Evolutionary conservation across 2,888 invertebrate genomes (phyloP).

Genomic region (Pelosia muscerda): DNA sequence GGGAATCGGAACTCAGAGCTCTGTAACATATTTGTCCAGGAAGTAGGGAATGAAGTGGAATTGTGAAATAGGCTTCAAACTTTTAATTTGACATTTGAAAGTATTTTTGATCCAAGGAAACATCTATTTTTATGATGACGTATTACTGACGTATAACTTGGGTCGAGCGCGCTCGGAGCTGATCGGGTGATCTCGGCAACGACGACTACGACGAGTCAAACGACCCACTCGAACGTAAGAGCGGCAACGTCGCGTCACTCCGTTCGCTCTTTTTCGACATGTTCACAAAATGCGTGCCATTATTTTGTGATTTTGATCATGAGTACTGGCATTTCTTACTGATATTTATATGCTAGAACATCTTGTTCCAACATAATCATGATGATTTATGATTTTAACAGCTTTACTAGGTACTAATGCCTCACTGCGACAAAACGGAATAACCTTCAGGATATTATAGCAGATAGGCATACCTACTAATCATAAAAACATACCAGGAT

Average conservation of each 20-base stretch:
- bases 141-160: slow-evolving; percentile 60
- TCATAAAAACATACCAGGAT: neutral
- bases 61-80: neutral
- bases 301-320: slow-evolving; percentile 37
- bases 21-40: neutral
- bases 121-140: slow-evolving; percentile 55
- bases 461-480: neutral
- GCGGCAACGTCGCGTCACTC: slow-evolving; percentile 76
- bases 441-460: neutral
- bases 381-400: neutral
- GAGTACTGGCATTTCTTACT: neutral
- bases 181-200: slow-evolving; percentile 60
- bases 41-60: neutral
- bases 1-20: neutral
- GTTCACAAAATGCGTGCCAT: slow-evolving; percentile 30
- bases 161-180: slow-evolving; percentile 60
- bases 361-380: neutral
- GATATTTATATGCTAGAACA: neutral
- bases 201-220: too few species aligned
- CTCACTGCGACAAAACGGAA: neutral
- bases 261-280: slow-evolving; percentile 47
- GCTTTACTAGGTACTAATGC: too few species aligned
- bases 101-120: slow-evolving; percentile 26
- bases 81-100: slow-evolving; percentile 1
- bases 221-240: slow-evolving; percentile 67